Percentiles rank a stretch among this genome's conserved stretches.
phyloP scores from a whole-genome alignment of 1,140 invertebrate species.

The Charaxes varanes region DNA sequence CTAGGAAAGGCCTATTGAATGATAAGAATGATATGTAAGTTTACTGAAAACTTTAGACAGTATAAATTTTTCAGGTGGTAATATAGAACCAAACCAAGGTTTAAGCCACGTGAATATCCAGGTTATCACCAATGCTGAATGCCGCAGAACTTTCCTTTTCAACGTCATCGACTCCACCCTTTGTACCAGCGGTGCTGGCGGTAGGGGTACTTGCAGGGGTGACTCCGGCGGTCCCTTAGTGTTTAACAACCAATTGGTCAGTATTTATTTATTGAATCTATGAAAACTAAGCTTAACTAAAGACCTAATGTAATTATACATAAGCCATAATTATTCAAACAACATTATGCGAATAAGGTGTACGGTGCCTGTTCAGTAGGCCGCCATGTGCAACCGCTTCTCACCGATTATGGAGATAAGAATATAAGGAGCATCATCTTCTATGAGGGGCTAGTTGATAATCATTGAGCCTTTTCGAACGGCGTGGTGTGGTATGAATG shows the following conservation, averaged over 20 bases:
- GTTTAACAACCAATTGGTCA: background rate
- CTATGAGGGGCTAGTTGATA: too few relatives aligned
- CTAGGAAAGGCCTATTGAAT: too few relatives aligned
- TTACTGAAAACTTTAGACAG: background rate
- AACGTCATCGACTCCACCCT: constrained; percentile 19
- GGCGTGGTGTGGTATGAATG: too few relatives aligned
- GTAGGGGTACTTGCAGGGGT: constrained; percentile 25
- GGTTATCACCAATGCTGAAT: constrained; percentile 30
- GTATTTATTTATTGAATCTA: too few relatives aligned
- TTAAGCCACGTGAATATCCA: constrained; percentile 20
- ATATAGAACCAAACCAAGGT: constrained; percentile 22
- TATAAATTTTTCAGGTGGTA: constrained; percentile 4
- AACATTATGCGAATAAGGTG: too few relatives aligned
- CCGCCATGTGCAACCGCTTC: background rate
- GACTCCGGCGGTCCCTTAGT: constrained; percentile 36
- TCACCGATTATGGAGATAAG: too few relatives aligned
- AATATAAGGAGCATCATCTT: too few relatives aligned
- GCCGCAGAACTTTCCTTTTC: constrained; percentile 12
- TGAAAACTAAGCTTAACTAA: too few relatives aligned
- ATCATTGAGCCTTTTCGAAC: too few relatives aligned
- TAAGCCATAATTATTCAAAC: too few relatives aligned
- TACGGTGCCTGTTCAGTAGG: background rate
- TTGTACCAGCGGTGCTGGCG: constrained; percentile 24
- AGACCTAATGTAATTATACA: too few relatives aligned
- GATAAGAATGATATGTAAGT: constrained; percentile 10